Conservation (phyloP, 2,888 invertebrate species). For the Scaptomyza tumidula region DNA sequence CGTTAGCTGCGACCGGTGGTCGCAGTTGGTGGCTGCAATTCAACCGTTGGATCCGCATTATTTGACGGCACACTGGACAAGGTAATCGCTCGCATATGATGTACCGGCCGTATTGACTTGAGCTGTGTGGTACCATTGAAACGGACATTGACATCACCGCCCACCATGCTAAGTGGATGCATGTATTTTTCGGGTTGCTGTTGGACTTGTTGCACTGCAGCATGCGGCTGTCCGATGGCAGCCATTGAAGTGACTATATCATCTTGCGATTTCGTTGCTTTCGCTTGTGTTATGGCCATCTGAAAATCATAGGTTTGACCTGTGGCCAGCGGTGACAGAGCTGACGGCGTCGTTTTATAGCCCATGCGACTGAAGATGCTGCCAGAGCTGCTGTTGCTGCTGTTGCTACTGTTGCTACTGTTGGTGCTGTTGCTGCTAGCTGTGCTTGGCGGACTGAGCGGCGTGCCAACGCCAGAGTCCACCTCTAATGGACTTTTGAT, state of each 20-base stretch:
- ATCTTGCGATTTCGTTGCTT: conserved; percentile 39
- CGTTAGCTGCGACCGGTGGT: conserved; percentile 83
- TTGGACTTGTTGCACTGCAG: background rate
- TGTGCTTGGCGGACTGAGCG: conserved; percentile 86
- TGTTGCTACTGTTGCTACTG: conserved; percentile 68
- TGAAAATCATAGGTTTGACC: conserved; percentile 58
- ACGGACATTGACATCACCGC: conserved; percentile 90
- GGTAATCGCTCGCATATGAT: conserved; percentile 80
- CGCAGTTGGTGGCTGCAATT: conserved; percentile 36
- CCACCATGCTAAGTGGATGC: conserved; percentile 91
- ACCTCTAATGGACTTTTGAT: conserved; percentile 83
- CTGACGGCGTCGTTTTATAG: conserved; percentile 79
- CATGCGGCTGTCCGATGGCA: conserved; percentile 23
- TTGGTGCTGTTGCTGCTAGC: conserved; percentile 74
- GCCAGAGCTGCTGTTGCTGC: conserved; percentile 54
- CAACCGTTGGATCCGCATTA: conserved; percentile 39
- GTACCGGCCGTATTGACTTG: conserved; percentile 88
- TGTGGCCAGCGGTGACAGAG: conserved; percentile 75
- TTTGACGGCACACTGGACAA: conserved; percentile 46
- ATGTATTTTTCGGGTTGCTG: conserved; percentile 73
- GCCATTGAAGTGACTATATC: conserved; percentile 37
- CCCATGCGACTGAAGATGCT: conserved; percentile 82
- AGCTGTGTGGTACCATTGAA: conserved; percentile 92
- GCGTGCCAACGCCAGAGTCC: conserved; percentile 89
- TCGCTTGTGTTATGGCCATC: conserved; percentile 58